Evolutionary conservation across 2,888 invertebrate species (phyloP).

Genomic region (Ichneumoninae sp.): DNA sequence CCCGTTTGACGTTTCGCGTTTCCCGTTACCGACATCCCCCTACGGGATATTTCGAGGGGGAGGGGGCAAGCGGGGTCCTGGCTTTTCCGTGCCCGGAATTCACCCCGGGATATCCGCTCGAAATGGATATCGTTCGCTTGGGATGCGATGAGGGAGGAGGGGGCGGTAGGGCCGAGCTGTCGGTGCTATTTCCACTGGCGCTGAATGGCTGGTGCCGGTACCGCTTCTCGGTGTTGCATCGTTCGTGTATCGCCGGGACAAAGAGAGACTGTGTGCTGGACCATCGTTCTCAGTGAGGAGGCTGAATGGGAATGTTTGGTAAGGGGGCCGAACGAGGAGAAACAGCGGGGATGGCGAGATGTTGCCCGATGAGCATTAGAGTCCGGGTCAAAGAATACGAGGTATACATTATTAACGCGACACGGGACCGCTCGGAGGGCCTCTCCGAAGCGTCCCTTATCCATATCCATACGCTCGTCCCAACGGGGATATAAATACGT

Average conservation of each 20-base stretch:
- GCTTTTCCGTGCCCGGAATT: constrained; percentile 70
- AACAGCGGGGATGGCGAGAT: constrained; percentile 18
- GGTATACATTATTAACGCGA: constrained; percentile 56
- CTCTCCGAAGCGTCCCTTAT: constrained; percentile 27
- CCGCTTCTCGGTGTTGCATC: constrained; percentile 67
- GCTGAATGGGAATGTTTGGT: constrained; percentile 41
- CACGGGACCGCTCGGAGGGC: constrained; percentile 45
- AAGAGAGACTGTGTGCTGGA: background rate
- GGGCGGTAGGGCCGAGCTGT: constrained; percentile 9
- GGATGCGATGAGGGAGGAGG: constrained; percentile 49
- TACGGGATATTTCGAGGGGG: constrained; percentile 67
- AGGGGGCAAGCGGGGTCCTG: constrained; percentile 48
- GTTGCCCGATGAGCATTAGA: constrained; percentile 12
- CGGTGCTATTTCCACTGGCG: constrained; percentile 55
- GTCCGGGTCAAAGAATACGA: constrained; percentile 15
- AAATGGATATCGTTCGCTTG: constrained; percentile 70
- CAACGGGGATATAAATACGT: constrained; percentile 51
- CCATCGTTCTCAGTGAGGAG: constrained; percentile 37
- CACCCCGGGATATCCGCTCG: constrained; percentile 69
- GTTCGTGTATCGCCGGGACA: constrained; percentile 3
- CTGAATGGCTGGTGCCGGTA: constrained; percentile 39
- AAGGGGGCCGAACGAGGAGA: constrained; percentile 17
- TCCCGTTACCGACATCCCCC: constrained; percentile 72
- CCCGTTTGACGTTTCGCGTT: constrained; percentile 72
- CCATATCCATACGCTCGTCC: constrained; percentile 19